Percentiles rank a stretch among this genome's conserved stretches.
These are phyloP conservation scores for Simalia tracyae DNA, from an alignment of 2,797 vertebrate genomes.

Conservation along the genomic window DNA sequence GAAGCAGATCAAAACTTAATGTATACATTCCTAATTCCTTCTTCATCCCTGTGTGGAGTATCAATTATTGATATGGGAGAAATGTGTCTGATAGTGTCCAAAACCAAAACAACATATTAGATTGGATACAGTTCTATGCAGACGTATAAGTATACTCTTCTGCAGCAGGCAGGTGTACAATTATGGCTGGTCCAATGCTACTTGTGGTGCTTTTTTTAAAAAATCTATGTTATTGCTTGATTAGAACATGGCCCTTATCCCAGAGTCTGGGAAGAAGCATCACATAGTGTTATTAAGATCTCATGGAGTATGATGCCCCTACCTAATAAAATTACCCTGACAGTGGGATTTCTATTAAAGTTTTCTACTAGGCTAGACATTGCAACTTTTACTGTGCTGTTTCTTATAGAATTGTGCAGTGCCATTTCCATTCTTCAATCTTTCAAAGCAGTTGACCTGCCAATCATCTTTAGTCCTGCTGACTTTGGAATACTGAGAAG, in stretches of 20 bases:
- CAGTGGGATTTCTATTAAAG: background rate
- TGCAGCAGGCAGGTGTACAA: background rate
- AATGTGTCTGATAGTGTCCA: background rate
- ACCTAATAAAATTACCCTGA: background rate
- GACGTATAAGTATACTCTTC: background rate
- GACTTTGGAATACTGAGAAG: background rate
- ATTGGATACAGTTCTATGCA: background rate
- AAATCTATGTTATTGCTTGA: background rate
- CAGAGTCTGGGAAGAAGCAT: background rate
- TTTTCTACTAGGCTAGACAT: background rate
- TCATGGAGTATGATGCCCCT: background rate
- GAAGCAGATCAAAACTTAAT: background rate
- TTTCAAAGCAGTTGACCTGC: background rate
- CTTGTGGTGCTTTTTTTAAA: background rate
- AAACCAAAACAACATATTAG: background rate
- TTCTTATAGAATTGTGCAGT: background rate
- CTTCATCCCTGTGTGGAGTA: background rate
- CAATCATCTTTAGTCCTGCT: background rate
- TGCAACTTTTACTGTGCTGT: background rate
- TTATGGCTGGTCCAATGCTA: background rate
- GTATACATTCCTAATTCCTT: background rate
- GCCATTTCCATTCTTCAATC: background rate
- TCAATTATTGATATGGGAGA: background rate
- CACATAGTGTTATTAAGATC: background rate
- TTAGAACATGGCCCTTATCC: background rate